phyloP scores from a whole-genome alignment of 2,113 vertebrate genomes.

The Dermatemys mawii region DNA sequence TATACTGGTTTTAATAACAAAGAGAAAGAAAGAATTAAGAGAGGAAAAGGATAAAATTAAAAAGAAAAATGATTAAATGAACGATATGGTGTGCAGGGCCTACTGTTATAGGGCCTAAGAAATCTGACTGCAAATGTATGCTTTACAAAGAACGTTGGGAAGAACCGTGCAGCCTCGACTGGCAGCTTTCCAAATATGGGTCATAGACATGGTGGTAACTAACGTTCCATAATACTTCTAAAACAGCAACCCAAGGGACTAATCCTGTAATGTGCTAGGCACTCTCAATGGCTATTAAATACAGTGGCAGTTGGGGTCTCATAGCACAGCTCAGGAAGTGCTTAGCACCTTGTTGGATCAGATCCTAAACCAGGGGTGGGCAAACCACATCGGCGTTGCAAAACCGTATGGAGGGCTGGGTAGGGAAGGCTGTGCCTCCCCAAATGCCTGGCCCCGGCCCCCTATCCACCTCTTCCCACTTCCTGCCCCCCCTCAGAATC shows the following conservation, averaged over 20 bases:
- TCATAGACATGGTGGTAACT: neutral
- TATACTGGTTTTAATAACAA: constrained; percentile 60
- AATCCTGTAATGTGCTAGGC: neutral
- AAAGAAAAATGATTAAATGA: constrained; percentile 48
- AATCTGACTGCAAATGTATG: neutral
- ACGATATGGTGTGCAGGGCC: neutral
- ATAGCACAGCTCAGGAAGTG: neutral
- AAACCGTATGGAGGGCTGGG: too few relatives aligned
- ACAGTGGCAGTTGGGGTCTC: neutral
- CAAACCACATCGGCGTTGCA: too few relatives aligned
- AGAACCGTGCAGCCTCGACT: neutral
- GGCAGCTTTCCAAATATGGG: neutral
- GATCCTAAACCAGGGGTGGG: neutral
- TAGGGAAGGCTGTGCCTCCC: too few relatives aligned
- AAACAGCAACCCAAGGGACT: neutral
- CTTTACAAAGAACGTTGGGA: neutral
- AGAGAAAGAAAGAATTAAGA: constrained; percentile 24
- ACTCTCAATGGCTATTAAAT: neutral
- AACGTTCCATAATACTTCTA: neutral
- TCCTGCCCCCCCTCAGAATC: too few relatives aligned
- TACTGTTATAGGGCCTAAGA: neutral
- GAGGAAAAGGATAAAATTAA: constrained; percentile 12
- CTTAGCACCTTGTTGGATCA: neutral
- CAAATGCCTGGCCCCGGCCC: too few relatives aligned
- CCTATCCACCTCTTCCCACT: too few relatives aligned